Base-by-base conservation (phyloP, 2,113 vertebrate species). In the Ardeotis arabs region DNA sequence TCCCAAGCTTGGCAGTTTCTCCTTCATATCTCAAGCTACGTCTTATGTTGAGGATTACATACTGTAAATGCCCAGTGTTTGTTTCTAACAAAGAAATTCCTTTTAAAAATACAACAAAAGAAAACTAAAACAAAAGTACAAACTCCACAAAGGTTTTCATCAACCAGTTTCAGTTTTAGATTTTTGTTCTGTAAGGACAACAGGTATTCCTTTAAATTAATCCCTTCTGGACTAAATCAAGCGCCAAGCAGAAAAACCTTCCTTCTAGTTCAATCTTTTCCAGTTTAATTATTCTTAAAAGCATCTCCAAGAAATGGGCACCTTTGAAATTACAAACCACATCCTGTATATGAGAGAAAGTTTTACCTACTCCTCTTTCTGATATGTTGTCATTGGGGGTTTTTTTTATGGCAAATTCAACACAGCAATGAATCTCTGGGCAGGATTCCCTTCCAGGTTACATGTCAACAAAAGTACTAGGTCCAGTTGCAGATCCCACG, bases 321-420 rank as follows among this genome's bases (percentile, higher is more conserved):
- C 9, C 74, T 91, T 81, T 72, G 79, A 72, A 59, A 75, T 45
- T 74, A 67, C 35, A 84, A 53, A 28, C 24, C 5, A 24, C 27
- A 45, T 52, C 19, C 21, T 66, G 6, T 33, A 41, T 18, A 68
- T 3, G 7, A 88, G 24, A 55, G 52, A 29, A 80, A 77, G 28
- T 8, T 84, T 29, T 64, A 52, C 53, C 73, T 60, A 27, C 7
- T 84, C 23, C 44, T 75, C 27, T 47, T 86, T 67, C 39, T 69
- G n/a, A 72, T 24, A 29, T 3, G 25, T 10, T 60, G 17, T 58
- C 45, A 18, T 2, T 9, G 28, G 6, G 5, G 0, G 17, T 74
- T 0, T 19, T 77, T 76, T 89, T 72, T 20, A 82, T n/a, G 25
- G 39, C 29, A 59, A 67, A 92, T 20, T 86, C 52, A 92, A 59